phyloP scores from a whole-genome alignment of 2,797 vertebrate genomes.

The Xiphorhynchus erythropygius region DNA sequence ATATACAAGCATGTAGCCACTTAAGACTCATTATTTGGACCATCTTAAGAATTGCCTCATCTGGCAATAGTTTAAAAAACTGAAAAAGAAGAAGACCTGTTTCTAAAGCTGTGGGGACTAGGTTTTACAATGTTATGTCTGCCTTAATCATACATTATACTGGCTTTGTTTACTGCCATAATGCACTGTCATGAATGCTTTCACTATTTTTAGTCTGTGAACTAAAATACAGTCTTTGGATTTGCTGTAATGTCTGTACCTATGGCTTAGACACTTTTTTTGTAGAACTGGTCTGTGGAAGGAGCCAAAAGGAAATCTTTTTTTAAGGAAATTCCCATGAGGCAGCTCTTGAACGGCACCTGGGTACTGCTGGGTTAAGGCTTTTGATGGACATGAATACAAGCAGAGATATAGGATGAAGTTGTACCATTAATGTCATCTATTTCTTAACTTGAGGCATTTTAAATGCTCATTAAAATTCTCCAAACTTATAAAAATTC shows the following conservation, averaged over 20 bases:
- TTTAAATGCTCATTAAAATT: slow-evolving; percentile 2
- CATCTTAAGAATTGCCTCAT: neutral
- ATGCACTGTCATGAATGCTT: neutral
- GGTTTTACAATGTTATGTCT: neutral
- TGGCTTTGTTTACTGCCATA: accelerated
- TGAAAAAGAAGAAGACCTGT: neutral
- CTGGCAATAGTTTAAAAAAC: neutral
- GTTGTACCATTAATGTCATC: neutral
- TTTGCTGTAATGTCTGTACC: neutral
- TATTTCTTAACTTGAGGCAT: neutral
- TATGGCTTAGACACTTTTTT: neutral
- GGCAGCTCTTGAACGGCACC: neutral
- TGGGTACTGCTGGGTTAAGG: neutral
- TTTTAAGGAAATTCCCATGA: neutral
- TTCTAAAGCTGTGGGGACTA: neutral
- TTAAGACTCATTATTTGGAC: neutral
- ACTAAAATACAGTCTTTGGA: neutral
- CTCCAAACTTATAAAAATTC: neutral
- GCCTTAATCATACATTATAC: neutral
- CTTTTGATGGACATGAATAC: neutral
- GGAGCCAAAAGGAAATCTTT: neutral
- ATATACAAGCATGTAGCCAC: neutral
- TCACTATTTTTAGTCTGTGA: neutral
- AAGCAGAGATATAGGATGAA: neutral
- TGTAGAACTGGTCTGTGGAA: neutral